These are phyloP conservation scores for Lydus trimaculatus DNA, from an alignment of 2,888 invertebrate species.

Conservation along the genomic window DNA sequence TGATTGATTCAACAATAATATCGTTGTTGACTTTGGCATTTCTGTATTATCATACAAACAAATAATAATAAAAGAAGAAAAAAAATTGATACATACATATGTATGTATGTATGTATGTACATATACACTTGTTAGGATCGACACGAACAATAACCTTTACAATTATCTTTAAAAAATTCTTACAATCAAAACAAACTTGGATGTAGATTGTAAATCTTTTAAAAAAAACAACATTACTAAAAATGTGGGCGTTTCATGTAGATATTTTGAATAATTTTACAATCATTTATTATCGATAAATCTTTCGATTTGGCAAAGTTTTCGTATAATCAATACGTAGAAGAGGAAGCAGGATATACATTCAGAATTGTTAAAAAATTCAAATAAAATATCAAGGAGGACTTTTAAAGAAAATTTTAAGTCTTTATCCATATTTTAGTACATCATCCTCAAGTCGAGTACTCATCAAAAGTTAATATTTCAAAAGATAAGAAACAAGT, in stretches of 20 bases:
- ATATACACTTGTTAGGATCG: neutral
- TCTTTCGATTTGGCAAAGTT: too few relatives aligned
- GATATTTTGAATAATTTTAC: neutral
- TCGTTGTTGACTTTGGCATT: constrained; percentile 26
- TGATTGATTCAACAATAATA: constrained; percentile 29
- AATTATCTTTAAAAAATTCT: neutral
- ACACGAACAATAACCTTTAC: neutral
- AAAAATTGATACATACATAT: constrained; percentile 4
- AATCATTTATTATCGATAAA: too few relatives aligned
- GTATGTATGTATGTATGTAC: neutral
- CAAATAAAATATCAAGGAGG: too few relatives aligned
- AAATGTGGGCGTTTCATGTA: neutral
- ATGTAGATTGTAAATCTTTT: neutral
- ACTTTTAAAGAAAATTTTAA: too few relatives aligned
- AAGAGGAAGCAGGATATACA: too few relatives aligned
- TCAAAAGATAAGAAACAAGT: too few relatives aligned
- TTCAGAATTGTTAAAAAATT: too few relatives aligned
- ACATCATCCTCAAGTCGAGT: too few relatives aligned
- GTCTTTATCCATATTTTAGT: too few relatives aligned
- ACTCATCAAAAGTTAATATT: too few relatives aligned
- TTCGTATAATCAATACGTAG: too few relatives aligned
- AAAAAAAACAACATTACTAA: neutral
- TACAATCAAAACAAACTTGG: neutral
- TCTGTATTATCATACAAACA: constrained; percentile 12
- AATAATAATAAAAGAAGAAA: constrained; percentile 16